Percentiles rank a stretch among this genome's conserved stretches.
Evolutionary conservation across 1,140 invertebrate genomes (phyloP).

Genomic region (Polypedilum vanderplanki): DNA sequence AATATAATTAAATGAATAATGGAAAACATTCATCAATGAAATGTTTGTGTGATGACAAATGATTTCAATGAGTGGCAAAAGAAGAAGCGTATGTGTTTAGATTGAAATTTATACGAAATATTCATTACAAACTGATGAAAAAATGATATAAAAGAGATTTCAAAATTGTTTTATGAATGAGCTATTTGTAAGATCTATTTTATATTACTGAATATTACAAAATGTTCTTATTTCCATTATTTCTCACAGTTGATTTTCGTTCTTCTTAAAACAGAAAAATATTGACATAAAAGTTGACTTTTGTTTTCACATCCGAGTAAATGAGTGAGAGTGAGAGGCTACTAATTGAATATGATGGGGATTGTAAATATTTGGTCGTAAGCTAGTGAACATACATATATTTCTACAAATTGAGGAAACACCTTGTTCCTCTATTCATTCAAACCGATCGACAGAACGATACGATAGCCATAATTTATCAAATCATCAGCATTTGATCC

Average conservation of each 20-base stretch:
- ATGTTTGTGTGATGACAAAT: neutral
- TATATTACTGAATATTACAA: too few species aligned
- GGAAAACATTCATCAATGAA: neutral
- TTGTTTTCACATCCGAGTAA: too few species aligned
- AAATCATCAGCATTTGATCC: too few species aligned
- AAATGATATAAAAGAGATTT: neutral
- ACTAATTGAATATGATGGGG: conserved; percentile 7
- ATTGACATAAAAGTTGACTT: too few species aligned
- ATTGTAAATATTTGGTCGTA: conserved; percentile 8
- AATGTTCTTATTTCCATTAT: too few species aligned
- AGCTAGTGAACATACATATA: neutral
- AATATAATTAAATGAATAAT: neutral
- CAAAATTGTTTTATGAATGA: neutral
- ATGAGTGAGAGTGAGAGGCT: too few species aligned
- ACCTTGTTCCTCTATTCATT: neutral
- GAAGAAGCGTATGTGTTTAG: neutral
- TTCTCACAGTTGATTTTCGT: too few species aligned
- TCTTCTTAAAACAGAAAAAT: too few species aligned
- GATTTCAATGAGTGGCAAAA: conserved; percentile 7
- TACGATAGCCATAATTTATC: too few species aligned
- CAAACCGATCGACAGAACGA: too few species aligned
- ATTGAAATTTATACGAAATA: neutral
- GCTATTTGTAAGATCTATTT: too few species aligned
- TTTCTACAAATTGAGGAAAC: neutral
- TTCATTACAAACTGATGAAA: neutral